Evolutionary conservation across 2,797 vertebrate species (phyloP).

Genomic region (Streptopelia turtur): DNA sequence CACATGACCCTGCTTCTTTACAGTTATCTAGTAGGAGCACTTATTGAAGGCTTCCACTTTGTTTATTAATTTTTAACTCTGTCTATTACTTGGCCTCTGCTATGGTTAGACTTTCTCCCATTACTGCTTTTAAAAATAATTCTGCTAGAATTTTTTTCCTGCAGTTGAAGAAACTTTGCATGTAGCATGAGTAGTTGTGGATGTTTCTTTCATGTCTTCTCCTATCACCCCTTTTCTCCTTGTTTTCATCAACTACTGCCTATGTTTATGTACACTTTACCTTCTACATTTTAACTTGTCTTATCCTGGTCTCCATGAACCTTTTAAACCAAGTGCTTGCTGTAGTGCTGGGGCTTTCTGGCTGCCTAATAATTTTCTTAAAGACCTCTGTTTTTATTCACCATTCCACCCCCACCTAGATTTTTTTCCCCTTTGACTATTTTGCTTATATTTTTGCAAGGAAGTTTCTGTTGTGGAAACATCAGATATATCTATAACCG

Average conservation of each 20-base stretch:
- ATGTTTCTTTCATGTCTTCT: not conserved
- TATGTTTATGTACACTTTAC: not conserved
- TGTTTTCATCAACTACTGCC: not conserved
- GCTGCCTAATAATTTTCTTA: not conserved
- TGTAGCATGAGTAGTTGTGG: not conserved
- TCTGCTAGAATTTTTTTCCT: not conserved
- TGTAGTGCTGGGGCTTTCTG: not conserved
- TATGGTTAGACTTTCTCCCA: not conserved
- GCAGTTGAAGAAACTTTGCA: not conserved
- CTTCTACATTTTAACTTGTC: not conserved
- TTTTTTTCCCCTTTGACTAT: not conserved
- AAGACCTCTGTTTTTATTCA: not conserved
- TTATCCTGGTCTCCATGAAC: not conserved
- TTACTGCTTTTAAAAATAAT: not conserved
- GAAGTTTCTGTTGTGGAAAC: conserved; percentile 18
- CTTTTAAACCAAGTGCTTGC: not conserved
- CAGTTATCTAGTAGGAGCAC: conserved; percentile 12
- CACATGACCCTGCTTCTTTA: conserved; percentile 5
- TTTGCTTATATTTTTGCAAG: not conserved
- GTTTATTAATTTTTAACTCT: conserved; percentile 56
- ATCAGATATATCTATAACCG: not conserved
- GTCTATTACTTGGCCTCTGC: conserved; percentile 2
- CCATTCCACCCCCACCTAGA: not conserved
- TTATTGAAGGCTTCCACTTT: conserved; percentile 46
- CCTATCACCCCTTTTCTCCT: not conserved